A percentile compares a stretch with the other conserved stretches of the same genome.
These are phyloP conservation scores for Diadophis punctatus DNA, from an alignment of 2,113 vertebrate genomes.

Conservation along the genomic window DNA sequence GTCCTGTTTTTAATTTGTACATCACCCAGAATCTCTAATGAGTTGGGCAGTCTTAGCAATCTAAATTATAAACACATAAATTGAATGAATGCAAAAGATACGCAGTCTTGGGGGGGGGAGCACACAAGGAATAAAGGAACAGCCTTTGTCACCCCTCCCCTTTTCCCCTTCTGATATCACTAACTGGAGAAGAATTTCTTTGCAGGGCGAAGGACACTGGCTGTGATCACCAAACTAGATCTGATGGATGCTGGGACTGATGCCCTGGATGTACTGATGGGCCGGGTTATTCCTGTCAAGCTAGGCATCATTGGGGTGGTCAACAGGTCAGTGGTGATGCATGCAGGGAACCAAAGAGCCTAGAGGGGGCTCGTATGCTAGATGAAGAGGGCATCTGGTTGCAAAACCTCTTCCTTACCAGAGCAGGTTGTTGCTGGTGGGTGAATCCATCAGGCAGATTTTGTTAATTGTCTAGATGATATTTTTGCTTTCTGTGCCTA, in stretches of 20 bases:
- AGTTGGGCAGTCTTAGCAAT: background rate
- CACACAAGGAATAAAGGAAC: background rate
- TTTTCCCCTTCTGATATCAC: background rate
- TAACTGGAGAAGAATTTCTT: background rate
- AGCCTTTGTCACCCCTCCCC: background rate
- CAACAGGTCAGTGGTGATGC: constrained; percentile 68
- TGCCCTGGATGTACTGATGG: constrained; percentile 77
- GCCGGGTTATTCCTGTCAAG: constrained; percentile 76
- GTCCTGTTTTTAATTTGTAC: background rate
- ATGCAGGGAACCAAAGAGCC: background rate
- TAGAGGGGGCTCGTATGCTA: background rate
- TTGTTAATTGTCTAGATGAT: background rate
- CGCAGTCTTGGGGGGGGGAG: too few species aligned
- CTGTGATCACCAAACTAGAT: constrained; percentile 79
- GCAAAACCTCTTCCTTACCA: background rate
- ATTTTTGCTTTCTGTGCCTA: constrained; percentile 20
- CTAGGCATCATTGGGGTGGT: constrained; percentile 81
- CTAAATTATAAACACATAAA: background rate
- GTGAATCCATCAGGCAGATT: background rate
- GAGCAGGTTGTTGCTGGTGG: background rate
- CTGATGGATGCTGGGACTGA: constrained; percentile 81
- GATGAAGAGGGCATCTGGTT: background rate
- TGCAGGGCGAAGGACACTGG: constrained; percentile 74
- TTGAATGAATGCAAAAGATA: too few species aligned
- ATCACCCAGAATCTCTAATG: background rate